A percentile compares a stretch with the other conserved stretches of the same genome.
Evolutionary conservation across 2,888 invertebrate species (phyloP).

Genomic region (Stramonita haemastoma): DNA sequence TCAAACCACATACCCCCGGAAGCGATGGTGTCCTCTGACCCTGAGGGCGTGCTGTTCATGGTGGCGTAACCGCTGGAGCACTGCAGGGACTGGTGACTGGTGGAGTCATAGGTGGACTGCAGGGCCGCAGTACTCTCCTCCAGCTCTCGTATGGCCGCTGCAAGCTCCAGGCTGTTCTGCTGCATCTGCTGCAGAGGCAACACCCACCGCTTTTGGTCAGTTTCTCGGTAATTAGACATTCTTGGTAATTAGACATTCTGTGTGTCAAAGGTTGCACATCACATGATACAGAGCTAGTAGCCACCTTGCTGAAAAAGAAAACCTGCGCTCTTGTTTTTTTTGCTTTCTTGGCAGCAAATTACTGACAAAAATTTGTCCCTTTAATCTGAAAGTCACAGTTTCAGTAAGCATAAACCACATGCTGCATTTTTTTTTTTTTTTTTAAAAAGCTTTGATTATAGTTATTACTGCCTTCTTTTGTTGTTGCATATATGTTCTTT

Average conservation of each 20-base stretch:
- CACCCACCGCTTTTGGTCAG: neutral
- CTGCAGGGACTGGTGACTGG: conserved; percentile 66
- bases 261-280: too few species aligned
- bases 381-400: neutral
- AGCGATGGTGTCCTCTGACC: conserved; percentile 71
- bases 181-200: conserved; percentile 57
- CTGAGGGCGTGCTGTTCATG: conserved; percentile 73
- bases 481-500: neutral
- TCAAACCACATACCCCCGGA: conserved; percentile 62
- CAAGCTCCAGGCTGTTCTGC: conserved; percentile 70
- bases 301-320: too few species aligned
- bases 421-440: neutral
- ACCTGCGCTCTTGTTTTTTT: too few species aligned
- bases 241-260: too few species aligned
- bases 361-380: neutral
- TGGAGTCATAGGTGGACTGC: conserved; percentile 62
- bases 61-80: conserved; percentile 75
- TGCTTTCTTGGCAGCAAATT: neutral
- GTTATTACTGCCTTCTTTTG: neutral
- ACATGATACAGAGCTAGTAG: too few species aligned
- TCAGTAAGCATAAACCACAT: neutral
- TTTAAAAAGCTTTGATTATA: neutral
- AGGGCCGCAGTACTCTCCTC: conserved; percentile 74
- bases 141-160: conserved; percentile 72
- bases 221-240: neutral